phyloP scores from a whole-genome alignment of 1,140 invertebrate genomes.

The Epicauta chinensis region DNA sequence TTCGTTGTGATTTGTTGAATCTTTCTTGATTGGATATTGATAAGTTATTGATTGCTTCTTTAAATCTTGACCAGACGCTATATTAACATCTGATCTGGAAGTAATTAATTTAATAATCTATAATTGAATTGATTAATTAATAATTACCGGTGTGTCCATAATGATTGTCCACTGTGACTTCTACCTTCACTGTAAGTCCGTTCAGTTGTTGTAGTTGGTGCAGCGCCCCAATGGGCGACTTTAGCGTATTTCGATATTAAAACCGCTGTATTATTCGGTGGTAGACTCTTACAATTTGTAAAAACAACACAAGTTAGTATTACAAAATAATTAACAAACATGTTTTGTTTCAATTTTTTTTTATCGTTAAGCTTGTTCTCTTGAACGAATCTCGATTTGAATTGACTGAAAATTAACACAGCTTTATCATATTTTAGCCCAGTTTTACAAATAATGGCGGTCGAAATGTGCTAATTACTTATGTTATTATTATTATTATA shows the following conservation, averaged over 20 bases:
- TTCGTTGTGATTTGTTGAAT: constrained; percentile 20
- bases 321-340: neutral
- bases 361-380: too few relatives aligned
- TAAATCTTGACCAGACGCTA: constrained; percentile 21
- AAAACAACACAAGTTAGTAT: constrained; percentile 1
- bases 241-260: constrained; percentile 35
- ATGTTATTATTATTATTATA: constrained; percentile 32
- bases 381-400: neutral
- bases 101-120: constrained; percentile 4
- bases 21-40: constrained; percentile 26
- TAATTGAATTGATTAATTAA: neutral
- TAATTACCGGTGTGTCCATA: constrained; percentile 37
- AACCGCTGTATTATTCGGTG: constrained; percentile 20
- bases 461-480: constrained; percentile 31
- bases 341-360: neutral
- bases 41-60: constrained; percentile 20
- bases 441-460: constrained; percentile 27
- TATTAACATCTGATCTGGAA: constrained; percentile 30
- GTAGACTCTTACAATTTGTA: constrained; percentile 15
- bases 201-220: constrained; percentile 5
- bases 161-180: constrained; percentile 29
- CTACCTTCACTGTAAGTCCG: constrained; percentile 15
- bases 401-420: neutral
- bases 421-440: constrained; percentile 15
- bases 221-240: constrained; percentile 36